These are phyloP conservation scores for Argynnis bischoffii DNA, from an alignment of 2,888 invertebrate genomes.

Conservation along the genomic window DNA sequence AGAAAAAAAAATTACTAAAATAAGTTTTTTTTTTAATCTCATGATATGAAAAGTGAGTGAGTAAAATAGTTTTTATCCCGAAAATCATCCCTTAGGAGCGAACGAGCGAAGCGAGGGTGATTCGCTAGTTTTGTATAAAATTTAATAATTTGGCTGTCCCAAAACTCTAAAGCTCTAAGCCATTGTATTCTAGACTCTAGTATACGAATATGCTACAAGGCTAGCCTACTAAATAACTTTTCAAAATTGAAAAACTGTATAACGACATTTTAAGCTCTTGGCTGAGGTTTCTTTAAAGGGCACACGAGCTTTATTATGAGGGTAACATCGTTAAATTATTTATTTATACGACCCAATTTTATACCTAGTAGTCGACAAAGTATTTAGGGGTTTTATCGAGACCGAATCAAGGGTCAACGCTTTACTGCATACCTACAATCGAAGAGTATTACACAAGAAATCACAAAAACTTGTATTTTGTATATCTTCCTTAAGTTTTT, in stretches of 20 bases:
- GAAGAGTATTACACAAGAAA: conserved; percentile 48
- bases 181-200: not conserved
- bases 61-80: too few relatives aligned
- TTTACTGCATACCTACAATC: conserved; percentile 67
- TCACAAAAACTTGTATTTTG: not conserved
- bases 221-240: conserved; percentile 1
- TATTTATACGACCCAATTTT: conserved; percentile 78
- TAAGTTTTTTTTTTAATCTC: too few relatives aligned
- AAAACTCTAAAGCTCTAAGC: not conserved
- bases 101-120: too few relatives aligned
- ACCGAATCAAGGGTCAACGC: conserved; percentile 76
- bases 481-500: not conserved
- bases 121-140: too few relatives aligned
- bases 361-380: conserved; percentile 73
- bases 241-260: conserved; percentile 21
- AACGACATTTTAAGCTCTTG: conserved; percentile 24
- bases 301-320: conserved; percentile 23
- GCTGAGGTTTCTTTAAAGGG: conserved; percentile 22
- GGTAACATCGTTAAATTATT: conserved; percentile 69
- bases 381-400: conserved; percentile 75
- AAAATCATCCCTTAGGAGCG: too few relatives aligned
- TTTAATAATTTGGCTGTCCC: too few relatives aligned
- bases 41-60: too few relatives aligned
- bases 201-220: not conserved
- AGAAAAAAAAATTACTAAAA: too few relatives aligned